These are phyloP conservation scores for Flexamia atlantica DNA, from an alignment of 2,888 invertebrate genomes.

Conservation along the genomic window DNA sequence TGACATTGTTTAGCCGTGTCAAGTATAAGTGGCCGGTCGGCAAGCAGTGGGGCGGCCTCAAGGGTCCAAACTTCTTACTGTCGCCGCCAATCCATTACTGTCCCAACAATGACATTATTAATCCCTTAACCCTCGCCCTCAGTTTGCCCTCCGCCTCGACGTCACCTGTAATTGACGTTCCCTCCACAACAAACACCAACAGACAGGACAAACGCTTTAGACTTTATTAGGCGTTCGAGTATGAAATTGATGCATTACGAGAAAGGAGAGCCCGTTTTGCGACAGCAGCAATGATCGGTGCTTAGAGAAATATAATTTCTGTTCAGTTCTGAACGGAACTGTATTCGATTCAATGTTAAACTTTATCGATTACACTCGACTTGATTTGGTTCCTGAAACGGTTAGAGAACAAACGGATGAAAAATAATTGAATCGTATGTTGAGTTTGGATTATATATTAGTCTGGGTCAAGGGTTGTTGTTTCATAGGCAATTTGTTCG, in stretches of 20 bases:
- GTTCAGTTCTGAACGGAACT: no score
- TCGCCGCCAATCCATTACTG: conserved; percentile 23
- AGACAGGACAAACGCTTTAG: not conserved
- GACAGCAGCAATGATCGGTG: no score
- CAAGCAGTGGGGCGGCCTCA: not conserved
- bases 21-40: not conserved
- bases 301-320: no score
- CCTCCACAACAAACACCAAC: conserved; percentile 10
- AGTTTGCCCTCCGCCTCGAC: not conserved
- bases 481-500: no score
- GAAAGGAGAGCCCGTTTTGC: no score
- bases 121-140: conserved; percentile 7
- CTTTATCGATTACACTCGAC: no score
- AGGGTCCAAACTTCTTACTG: conserved; percentile 1
- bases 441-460: no score
- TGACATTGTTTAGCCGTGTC: conserved; percentile 15
- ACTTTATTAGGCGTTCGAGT: not conserved
- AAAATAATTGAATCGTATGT: no score
- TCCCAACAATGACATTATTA: conserved; percentile 31
- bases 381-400: no score
- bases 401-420: no score
- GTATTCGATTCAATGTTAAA: no score
- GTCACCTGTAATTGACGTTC: conserved; percentile 7
- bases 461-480: no score
- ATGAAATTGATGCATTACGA: not conserved